A percentile compares a stretch with the other conserved stretches of the same genome.
Conservation (phyloP, 2,888 invertebrate species). For the Epinotia bilunana region DNA sequence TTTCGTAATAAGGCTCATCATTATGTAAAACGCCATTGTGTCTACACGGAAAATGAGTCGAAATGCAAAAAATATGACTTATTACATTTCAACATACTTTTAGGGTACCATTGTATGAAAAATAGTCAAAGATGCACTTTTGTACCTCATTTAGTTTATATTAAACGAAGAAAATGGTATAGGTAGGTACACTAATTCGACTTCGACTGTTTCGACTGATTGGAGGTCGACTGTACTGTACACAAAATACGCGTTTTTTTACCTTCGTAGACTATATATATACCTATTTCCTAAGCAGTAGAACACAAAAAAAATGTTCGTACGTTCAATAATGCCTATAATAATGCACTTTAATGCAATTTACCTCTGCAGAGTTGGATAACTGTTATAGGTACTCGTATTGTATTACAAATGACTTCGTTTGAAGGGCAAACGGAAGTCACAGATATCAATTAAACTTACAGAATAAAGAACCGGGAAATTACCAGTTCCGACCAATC, state of each 20-base stretch:
- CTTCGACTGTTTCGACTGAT: too few species aligned
- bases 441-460: constrained; percentile 17
- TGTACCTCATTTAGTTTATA: too few species aligned
- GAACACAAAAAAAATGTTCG: too few species aligned
- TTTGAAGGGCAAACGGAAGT: constrained; percentile 33
- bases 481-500: constrained; percentile 7
- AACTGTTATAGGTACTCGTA: too few species aligned
- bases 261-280: too few species aligned
- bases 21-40: constrained; percentile 27
- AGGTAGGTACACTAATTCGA: too few species aligned
- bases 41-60: constrained; percentile 17
- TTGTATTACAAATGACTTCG: constrained; percentile 23
- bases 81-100: constrained; percentile 7
- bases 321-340: neutral
- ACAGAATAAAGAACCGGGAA: neutral
- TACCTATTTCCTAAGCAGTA: too few species aligned
- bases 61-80: constrained; percentile 23
- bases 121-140: neutral
- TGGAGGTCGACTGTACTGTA: too few species aligned
- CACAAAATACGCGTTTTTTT: too few species aligned
- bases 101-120: neutral
- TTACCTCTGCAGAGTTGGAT: constrained; percentile 9
- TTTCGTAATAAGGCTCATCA: constrained; percentile 36
- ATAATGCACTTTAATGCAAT: constrained; percentile 13
- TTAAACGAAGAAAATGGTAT: too few species aligned